Evolutionary conservation across 2,797 vertebrate genomes (phyloP).

Genomic region (Rhinophrynus dorsalis): DNA sequence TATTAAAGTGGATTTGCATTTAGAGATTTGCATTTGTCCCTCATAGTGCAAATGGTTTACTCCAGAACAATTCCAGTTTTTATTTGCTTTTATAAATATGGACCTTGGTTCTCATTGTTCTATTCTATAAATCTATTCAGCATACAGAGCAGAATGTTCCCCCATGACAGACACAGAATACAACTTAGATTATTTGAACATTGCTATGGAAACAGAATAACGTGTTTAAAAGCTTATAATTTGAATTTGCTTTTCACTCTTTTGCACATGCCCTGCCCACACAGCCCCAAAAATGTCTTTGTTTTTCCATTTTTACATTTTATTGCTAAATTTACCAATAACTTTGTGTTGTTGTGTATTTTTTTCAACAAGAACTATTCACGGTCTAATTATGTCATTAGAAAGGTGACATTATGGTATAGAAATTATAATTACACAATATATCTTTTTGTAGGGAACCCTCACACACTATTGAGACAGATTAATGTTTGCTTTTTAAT

Average conservation of each 20-base stretch:
- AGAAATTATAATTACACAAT: no score
- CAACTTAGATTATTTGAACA: constrained; percentile 29
- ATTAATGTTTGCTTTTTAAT: no score
- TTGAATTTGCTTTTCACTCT: constrained; percentile 33
- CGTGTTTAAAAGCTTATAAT: constrained; percentile 24
- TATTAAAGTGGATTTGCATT: no score
- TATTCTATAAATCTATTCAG: constrained; percentile 6
- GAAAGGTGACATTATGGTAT: no score
- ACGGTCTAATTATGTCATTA: no score
- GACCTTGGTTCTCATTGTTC: background rate
- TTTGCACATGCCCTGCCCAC: constrained; percentile 30
- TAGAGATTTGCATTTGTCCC: no score
- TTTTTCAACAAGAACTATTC: no score
- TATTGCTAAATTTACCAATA: background rate
- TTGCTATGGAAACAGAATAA: constrained; percentile 40
- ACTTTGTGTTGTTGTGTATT: background rate
- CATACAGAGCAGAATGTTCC: background rate
- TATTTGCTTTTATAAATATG: no score
- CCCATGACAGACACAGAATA: constrained; percentile 1
- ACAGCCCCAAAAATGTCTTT: constrained; percentile 16
- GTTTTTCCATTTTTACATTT: background rate
- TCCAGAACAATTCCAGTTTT: no score
- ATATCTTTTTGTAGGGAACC: no score
- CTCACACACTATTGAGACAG: no score
- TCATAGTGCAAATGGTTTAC: no score